Base-by-base conservation (phyloP, 2,113 vertebrate genomes). In the Sander vitreus region DNA sequence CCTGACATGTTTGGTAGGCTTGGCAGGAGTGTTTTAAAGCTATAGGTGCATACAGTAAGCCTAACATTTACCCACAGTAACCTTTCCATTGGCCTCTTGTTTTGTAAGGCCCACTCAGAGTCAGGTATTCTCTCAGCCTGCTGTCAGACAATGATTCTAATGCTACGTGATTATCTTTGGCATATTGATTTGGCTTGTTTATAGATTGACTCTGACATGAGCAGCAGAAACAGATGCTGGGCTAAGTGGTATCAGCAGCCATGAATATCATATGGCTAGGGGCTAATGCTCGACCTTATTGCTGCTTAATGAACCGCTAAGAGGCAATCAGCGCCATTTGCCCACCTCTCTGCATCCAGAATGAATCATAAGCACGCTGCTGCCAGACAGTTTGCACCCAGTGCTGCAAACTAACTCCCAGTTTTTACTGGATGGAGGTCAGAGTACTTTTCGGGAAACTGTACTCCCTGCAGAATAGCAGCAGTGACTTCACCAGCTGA, bases 191-290 rank as follows among this genome's bases (percentile, higher is more conserved):
- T 88, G 71, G 55, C 87, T 64, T 77, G 84, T 92, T 89, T 86
- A 81, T 88, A 85, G 81, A 83, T 84, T 68, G 86, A 85, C 74
- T 64, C 66, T 74, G 57, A 80, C 76, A 70, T 27, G 47, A 77
- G 60, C 36, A 83, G 85, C 75, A 88, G 84, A 78, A 81, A 82
- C 91, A 92, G 93, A 89, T 85, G 79, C 85, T 72, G 78, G 80
- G 73, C 86, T 93, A 89, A 94, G 90, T 92, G 90, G 86, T 88
- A 93, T 92, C 77, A 90, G 89, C 89, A 87, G 89, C 83, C 85
- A 76, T 91, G 83, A 87, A 91, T 89, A 90, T 94, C 84, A 71
- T 85, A 87, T 45, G 80, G 81, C 83, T 79, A 45, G 85, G 88
- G 93, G 85, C 91, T 88, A 90, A 84, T 91, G 84, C 82, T 78